These are phyloP conservation scores for Drosophila villosipedis DNA, from an alignment of 2,888 invertebrate genomes.

Conservation along the genomic window DNA sequence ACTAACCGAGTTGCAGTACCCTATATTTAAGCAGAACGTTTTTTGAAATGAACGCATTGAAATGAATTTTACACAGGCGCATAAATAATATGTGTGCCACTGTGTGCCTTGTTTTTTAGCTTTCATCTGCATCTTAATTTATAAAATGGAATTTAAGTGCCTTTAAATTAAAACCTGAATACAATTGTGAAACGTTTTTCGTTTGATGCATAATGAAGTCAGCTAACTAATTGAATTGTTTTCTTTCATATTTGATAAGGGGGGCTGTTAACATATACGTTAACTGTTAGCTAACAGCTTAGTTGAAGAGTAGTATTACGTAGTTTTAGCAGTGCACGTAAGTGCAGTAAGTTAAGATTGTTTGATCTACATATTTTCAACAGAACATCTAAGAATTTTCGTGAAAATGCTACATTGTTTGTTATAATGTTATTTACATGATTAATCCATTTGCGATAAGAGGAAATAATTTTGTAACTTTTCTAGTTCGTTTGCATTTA, in stretches of 20 bases:
- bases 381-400: neutral
- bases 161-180: slow-evolving; percentile 65
- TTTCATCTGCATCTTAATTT: slow-evolving; percentile 67
- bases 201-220: slow-evolving; percentile 22
- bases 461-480: slow-evolving; percentile 61
- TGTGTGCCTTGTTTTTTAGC: slow-evolving; percentile 45
- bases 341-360: neutral
- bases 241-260: neutral
- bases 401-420: neutral
- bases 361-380: neutral
- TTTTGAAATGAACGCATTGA: slow-evolving; percentile 15
- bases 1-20: slow-evolving; percentile 39
- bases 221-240: slow-evolving; percentile 15
- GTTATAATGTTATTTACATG: neutral
- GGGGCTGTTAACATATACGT: neutral
- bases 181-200: slow-evolving; percentile 51
- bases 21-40: slow-evolving; percentile 45
- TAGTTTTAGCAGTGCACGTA: neutral
- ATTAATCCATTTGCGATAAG: neutral
- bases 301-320: neutral
- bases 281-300: neutral
- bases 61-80: slow-evolving; percentile 21
- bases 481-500: slow-evolving; percentile 81
- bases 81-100: slow-evolving; percentile 18
- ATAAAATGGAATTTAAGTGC: slow-evolving; percentile 72